Base-by-base conservation (phyloP, 2,113 vertebrate species). In the Struthidea cinerea region DNA sequence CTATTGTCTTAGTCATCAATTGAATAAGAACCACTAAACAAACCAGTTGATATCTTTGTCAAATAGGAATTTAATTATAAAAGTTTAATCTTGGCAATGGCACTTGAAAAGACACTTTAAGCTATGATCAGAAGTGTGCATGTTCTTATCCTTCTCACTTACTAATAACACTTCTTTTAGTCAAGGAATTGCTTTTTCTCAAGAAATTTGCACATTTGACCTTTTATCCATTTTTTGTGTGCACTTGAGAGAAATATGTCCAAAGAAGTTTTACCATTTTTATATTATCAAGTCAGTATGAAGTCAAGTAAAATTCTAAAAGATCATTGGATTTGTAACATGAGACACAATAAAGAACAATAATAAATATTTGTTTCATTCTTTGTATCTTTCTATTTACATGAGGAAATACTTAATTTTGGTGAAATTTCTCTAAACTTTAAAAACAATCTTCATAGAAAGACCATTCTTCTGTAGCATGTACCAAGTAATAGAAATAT, bases 61-160 rank as follows among this genome's bases (percentile, higher is more conserved):
- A 96, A 97, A 94, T 53, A 93, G 16, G 39, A 85, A 95, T 97
- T 97, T 97, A 91, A 95, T 97, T 96, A 96, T 73, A 95, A 96
- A 93, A 39, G 77, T 95, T 92, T 89, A 87, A 97, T 92, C 89
- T 96, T 96, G 90, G 87, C 94, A 97, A 55, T 60, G 23, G 18
- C 69, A 30, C 86, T 95, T 96, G 83, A 97, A 97, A 91, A 21
- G 76, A 95, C 96, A 96, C 73, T 90, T 94, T 81, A 95, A 93
- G 96, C 86, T 94, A 46, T 83, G 81, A 74, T 88, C 33, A 75
- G 77, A 93, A 95, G 16, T 87, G 57, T 90, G 53, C 73, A 44
- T 83, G 71, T 69, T 91, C 47, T 68, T 93, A 90, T 80, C 37
- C 77, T 97, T 97, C 50, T 77, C 70, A 69, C 50, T 95, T 94